These are phyloP conservation scores for Bicyclus anynana DNA, from an alignment of 1,140 invertebrate species.

Conservation along the genomic window DNA sequence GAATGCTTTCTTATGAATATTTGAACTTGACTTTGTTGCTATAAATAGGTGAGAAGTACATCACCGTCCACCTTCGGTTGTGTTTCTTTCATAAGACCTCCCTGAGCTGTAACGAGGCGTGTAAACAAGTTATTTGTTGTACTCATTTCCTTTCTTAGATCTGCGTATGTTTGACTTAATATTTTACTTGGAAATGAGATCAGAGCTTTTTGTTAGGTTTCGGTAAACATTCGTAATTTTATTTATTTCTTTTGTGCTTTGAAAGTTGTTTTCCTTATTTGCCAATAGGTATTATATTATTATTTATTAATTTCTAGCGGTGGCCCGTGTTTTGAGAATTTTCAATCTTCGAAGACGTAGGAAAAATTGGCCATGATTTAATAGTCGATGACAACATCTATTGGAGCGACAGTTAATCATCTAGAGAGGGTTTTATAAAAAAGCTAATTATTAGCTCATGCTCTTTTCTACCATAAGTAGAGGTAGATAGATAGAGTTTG, in stretches of 20 bases:
- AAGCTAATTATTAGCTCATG: no score
- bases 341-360: no score
- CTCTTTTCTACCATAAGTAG: no score
- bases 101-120: conserved; percentile 4
- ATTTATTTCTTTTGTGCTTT: background rate
- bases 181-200: conserved; percentile 34
- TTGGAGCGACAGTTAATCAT: no score
- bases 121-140: conserved; percentile 34
- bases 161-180: conserved; percentile 21
- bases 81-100: background rate
- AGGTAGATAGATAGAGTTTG: no score
- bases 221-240: background rate
- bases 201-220: conserved; percentile 22
- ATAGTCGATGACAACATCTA: no score
- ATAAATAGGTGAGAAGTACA: background rate
- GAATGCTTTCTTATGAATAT: no score
- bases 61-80: background rate
- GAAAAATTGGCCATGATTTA: no score
- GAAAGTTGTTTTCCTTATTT: background rate
- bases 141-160: conserved; percentile 16
- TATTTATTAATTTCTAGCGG: background rate
- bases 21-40: background rate
- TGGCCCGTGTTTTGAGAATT: background rate
- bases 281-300: background rate
- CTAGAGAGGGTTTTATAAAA: no score